Evolutionary conservation across 2,113 vertebrate genomes (phyloP).

Genomic region (Platycercus adscitus): DNA sequence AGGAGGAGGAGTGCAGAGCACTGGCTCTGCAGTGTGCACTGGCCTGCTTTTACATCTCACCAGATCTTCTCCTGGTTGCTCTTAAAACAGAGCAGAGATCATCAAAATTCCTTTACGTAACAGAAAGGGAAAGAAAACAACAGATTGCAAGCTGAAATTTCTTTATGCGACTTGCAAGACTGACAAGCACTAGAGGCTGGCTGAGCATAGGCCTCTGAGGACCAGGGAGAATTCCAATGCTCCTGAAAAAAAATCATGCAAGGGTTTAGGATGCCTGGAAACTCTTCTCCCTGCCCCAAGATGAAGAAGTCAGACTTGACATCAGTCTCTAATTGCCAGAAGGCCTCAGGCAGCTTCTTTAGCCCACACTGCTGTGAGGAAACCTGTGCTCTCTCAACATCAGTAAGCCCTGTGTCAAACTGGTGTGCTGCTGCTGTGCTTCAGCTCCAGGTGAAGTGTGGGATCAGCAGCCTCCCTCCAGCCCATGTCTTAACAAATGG

Average conservation of each 20-base stretch:
- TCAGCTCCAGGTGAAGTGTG: background rate
- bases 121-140: constrained; percentile 34
- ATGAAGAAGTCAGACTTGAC: background rate
- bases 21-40: background rate
- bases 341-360: background rate
- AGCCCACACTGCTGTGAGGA: background rate
- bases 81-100: constrained; percentile 16
- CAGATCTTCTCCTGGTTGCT: background rate
- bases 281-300: background rate
- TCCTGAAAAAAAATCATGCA: background rate
- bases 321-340: background rate
- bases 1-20: background rate
- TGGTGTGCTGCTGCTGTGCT: background rate
- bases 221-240: background rate
- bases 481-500: background rate
- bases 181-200: background rate
- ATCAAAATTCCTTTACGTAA: constrained; percentile 20
- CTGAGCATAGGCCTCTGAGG: background rate
- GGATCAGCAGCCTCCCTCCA: background rate
- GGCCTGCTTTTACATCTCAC: background rate
- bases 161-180: background rate
- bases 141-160: constrained; percentile 19
- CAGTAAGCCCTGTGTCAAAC: background rate
- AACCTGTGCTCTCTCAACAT: background rate
- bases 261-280: background rate